Percentiles rank a stretch among this genome's conserved stretches.
These are phyloP conservation scores for Eristalis arbustorum DNA, from an alignment of 2,888 invertebrate species.

Conservation along the genomic window DNA sequence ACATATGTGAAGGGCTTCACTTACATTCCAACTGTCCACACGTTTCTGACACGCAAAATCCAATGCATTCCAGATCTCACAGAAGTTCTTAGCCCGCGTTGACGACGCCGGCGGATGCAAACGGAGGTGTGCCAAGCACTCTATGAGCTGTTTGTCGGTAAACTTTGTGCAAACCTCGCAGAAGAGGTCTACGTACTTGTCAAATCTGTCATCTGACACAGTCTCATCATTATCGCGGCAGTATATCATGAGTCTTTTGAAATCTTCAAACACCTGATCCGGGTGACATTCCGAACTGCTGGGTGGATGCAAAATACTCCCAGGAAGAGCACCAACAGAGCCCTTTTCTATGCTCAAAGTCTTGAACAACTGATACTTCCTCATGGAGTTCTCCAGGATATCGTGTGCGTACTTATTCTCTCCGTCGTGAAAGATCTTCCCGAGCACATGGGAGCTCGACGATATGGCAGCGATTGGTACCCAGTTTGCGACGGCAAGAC, in stretches of 20 bases:
- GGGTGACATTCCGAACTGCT: neutral
- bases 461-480: neutral
- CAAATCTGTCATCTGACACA: slow-evolving; percentile 75
- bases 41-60: slow-evolving; percentile 84
- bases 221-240: slow-evolving; percentile 72
- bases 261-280: slow-evolving; percentile 72
- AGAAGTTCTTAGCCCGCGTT: slow-evolving; percentile 82
- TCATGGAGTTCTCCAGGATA: slow-evolving; percentile 74
- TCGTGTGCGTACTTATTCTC: slow-evolving; percentile 78
- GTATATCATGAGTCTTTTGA: slow-evolving; percentile 72
- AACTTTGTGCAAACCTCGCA: slow-evolving; percentile 82
- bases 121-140: slow-evolving; percentile 81
- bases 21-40: slow-evolving; percentile 81
- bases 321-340: slow-evolving; percentile 15
- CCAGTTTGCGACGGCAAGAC: neutral
- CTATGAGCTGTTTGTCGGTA: slow-evolving; percentile 82
- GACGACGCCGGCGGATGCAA: slow-evolving; percentile 82
- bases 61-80: slow-evolving; percentile 85
- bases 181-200: slow-evolving; percentile 73
- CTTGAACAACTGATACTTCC: slow-evolving; percentile 75
- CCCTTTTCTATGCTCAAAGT: neutral
- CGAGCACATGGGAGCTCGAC: neutral
- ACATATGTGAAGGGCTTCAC: slow-evolving; percentile 82
- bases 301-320: slow-evolving; percentile 59
- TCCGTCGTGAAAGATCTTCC: slow-evolving; percentile 74